Conservation (phyloP, 2,888 invertebrate genomes). For the Zeuzera pyrina region DNA sequence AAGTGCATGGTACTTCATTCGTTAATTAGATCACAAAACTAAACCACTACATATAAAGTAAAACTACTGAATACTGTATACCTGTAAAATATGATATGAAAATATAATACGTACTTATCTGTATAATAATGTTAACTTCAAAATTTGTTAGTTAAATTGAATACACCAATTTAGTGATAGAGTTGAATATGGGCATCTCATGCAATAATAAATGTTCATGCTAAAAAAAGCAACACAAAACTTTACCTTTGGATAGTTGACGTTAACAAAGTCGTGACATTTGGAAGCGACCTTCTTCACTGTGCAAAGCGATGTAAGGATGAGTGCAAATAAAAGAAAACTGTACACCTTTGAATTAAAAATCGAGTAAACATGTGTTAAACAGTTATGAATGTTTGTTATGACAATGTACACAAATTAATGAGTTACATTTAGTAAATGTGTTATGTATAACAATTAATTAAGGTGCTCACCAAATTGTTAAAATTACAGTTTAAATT, state of each 20-base stretch:
- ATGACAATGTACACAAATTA: too few relatives aligned
- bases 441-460: conserved; percentile 35
- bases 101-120: too few relatives aligned
- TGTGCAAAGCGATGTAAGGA: conserved; percentile 64
- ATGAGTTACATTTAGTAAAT: conserved; percentile 38
- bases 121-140: too few relatives aligned
- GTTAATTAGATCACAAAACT: too few relatives aligned
- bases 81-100: too few relatives aligned
- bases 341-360: conserved; percentile 24
- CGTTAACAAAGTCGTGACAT: conserved; percentile 48
- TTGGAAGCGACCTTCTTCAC: conserved; percentile 60
- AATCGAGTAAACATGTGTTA: not conserved
- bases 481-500: too few relatives aligned
- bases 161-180: too few relatives aligned
- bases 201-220: conserved; percentile 40
- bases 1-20: too few relatives aligned
- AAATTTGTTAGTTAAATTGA: too few relatives aligned
- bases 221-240: conserved; percentile 66
- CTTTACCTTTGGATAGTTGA: conserved; percentile 64
- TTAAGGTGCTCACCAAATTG: too few relatives aligned
- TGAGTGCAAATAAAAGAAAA: conserved; percentile 43
- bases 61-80: too few relatives aligned
- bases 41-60: too few relatives aligned
- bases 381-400: not conserved
- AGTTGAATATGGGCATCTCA: conserved; percentile 6